Evolutionary conservation across 2,888 invertebrate species (phyloP).

Genomic region (Lasioglossum malachurum): DNA sequence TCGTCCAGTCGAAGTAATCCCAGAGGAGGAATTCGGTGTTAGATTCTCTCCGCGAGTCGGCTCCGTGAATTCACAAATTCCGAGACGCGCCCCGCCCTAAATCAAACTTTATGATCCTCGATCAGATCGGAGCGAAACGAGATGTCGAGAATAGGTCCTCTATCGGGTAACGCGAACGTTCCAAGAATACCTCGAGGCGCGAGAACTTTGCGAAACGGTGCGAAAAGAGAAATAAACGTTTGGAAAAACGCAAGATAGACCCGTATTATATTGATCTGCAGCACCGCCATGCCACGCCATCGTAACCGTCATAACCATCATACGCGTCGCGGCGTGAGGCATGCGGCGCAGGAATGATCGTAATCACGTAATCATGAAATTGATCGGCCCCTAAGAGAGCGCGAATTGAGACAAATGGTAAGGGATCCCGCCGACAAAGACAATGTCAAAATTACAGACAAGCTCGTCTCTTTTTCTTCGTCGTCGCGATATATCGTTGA

Average conservation of each 20-base stretch:
- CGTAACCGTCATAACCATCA: neutral
- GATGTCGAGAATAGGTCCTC: neutral
- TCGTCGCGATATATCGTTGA: neutral
- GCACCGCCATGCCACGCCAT: neutral
- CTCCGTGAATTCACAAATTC: no score
- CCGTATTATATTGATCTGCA: neutral
- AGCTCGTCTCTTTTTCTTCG: neutral
- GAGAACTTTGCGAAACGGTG: neutral
- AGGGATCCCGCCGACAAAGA: conserved; percentile 28
- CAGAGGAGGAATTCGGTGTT: neutral
- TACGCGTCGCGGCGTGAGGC: neutral
- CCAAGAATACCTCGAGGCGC: neutral
- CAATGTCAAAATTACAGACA: neutral
- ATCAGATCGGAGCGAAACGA: neutral
- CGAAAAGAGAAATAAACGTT: neutral
- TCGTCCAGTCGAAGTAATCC: conserved; percentile 10
- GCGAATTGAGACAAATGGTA: conserved; percentile 50
- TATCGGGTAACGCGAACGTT: neutral
- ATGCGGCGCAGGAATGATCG: conserved; percentile 28
- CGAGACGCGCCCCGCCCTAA: neutral
- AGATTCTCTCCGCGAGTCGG: neutral
- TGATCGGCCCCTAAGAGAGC: conserved; percentile 20
- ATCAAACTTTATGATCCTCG: neutral
- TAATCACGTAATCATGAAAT: conserved; percentile 53
- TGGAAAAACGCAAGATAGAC: neutral